Conservation (phyloP, 1,140 invertebrate genomes). For the Aphelinus certus region DNA sequence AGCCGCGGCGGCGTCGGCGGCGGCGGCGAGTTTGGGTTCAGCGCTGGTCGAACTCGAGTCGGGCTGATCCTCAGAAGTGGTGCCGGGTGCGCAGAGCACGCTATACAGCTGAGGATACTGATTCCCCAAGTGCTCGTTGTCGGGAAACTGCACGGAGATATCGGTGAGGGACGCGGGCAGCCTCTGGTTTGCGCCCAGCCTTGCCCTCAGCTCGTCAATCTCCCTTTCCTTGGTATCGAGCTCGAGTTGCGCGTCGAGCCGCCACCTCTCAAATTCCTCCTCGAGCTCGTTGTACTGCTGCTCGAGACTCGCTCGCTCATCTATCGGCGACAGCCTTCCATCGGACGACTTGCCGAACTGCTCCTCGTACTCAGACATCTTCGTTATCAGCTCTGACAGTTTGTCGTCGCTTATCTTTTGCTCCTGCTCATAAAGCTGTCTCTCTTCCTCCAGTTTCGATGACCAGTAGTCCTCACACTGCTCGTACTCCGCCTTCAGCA, state of each 20-base stretch:
- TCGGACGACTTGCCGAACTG: conserved; percentile 69
- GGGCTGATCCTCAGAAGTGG: conserved; percentile 14
- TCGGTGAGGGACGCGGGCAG: conserved; percentile 39
- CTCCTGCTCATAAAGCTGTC: conserved; percentile 78
- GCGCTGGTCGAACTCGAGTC: too few species aligned
- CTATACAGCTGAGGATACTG: conserved; percentile 15
- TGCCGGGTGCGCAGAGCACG: conserved; percentile 14
- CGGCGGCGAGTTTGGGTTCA: background rate
- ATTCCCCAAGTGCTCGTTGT: conserved; percentile 39
- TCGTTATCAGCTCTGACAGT: conserved; percentile 75
- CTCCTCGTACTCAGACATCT: conserved; percentile 84
- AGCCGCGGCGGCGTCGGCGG: background rate
- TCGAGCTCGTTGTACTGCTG: conserved; percentile 77
- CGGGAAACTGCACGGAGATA: conserved; percentile 52
- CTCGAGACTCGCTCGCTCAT: conserved; percentile 78
- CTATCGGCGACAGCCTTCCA: conserved; percentile 76
- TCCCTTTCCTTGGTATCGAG: conserved; percentile 66
- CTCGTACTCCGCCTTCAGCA: conserved; percentile 80
- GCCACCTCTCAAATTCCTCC: conserved; percentile 73
- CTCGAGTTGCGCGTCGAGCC: conserved; percentile 61
- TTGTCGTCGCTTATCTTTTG: conserved; percentile 81
- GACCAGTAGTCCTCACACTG: conserved; percentile 88
- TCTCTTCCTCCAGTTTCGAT: conserved; percentile 79
- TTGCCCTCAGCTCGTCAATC: conserved; percentile 67
- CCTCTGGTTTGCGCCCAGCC: conserved; percentile 52